These are phyloP conservation scores for Littorina saxatilis DNA, from an alignment of 1,140 invertebrate genomes.

Conservation along the genomic window DNA sequence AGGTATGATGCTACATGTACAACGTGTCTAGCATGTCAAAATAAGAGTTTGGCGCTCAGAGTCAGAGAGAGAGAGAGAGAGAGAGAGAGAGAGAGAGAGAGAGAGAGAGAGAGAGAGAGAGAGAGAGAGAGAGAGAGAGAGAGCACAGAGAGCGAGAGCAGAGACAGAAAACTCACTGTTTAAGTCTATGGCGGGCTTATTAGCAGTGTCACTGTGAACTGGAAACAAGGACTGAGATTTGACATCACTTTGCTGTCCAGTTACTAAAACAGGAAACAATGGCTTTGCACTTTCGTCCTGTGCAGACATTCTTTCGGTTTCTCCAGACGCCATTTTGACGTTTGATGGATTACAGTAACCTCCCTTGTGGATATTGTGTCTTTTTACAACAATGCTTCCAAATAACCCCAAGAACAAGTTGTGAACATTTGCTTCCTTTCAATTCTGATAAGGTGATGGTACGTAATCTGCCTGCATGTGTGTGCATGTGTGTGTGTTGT, in stretches of 20 bases:
- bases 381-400: background rate
- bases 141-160: no score
- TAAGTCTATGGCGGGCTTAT: background rate
- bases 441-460: background rate
- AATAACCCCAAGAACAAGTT: background rate
- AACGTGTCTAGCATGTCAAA: background rate
- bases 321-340: background rate
- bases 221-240: conserved; percentile 22
- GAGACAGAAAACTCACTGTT: no score
- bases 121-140: no score
- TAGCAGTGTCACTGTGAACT: background rate
- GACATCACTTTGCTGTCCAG: background rate
- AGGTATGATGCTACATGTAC: background rate
- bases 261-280: background rate
- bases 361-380: background rate
- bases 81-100: background rate
- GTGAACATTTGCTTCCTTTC: background rate
- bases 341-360: background rate
- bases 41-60: background rate
- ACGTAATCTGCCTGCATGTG: background rate
- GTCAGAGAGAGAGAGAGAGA: background rate
- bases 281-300: background rate
- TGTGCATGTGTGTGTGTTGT: conserved; percentile 11
- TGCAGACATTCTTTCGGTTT: background rate
- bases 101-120: background rate